Percentiles rank a stretch among this genome's conserved stretches.
Conservation (phyloP, 2,797 vertebrate species). For the Malurus splendens region DNA sequence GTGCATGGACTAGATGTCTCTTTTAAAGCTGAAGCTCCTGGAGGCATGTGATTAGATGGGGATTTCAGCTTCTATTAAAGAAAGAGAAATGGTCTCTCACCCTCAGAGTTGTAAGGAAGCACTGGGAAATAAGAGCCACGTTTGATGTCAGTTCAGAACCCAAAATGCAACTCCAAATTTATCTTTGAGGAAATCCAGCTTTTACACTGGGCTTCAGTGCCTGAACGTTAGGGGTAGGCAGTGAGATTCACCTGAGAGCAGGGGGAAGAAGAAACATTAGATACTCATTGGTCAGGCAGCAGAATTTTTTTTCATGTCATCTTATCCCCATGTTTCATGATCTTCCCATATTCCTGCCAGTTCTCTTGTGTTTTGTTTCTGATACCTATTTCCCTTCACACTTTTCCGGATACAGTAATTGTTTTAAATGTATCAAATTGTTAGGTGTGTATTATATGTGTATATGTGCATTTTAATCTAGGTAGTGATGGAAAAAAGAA, state of each 20-base stretch:
- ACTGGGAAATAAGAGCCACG: background rate
- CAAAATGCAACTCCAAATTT: background rate
- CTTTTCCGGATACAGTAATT: background rate
- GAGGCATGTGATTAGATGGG: constrained; percentile 57
- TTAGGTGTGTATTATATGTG: background rate
- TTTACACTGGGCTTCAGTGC: background rate
- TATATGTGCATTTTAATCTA: background rate
- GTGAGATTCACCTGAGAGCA: background rate
- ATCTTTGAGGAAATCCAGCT: background rate
- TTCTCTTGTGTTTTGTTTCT: background rate
- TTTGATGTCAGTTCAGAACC: background rate
- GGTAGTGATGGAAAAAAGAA: constrained; percentile 1
- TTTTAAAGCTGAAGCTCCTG: constrained; percentile 50
- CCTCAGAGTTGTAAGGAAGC: constrained; percentile 7
- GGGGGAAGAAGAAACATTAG: background rate
- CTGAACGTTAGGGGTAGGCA: background rate
- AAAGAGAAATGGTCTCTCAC: constrained; percentile 45
- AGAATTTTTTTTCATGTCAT: background rate
- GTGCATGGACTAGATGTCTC: constrained; percentile 53
- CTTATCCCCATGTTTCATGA: background rate
- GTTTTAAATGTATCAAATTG: constrained; percentile 16
- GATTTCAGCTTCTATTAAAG: constrained; percentile 53
- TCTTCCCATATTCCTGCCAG: background rate
- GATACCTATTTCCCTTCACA: background rate
- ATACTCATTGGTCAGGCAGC: background rate